phyloP scores from a whole-genome alignment of 2,113 vertebrate genomes.

The Ursus arctos region DNA sequence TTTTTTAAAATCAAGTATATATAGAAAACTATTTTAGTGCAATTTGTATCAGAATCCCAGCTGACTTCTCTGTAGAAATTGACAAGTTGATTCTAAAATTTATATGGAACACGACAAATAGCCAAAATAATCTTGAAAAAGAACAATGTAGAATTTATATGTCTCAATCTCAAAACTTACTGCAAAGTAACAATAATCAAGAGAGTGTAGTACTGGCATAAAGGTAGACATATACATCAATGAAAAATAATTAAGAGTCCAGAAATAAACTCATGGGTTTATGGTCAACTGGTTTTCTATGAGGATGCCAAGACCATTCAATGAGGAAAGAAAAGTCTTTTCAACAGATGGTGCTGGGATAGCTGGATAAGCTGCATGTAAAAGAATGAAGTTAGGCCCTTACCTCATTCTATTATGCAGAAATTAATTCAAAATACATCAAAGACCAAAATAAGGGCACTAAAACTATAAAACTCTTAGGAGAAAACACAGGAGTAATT shows the following conservation, averaged over 20 bases:
- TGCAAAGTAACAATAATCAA: constrained; percentile 1
- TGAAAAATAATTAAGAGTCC: not conserved
- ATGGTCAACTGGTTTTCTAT: not conserved
- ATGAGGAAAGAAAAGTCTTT: not conserved
- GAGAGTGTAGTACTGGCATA: not conserved
- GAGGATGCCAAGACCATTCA: not conserved
- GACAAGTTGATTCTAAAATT: constrained; percentile 35
- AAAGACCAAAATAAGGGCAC: not conserved
- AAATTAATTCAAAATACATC: constrained; percentile 34
- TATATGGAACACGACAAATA: not conserved
- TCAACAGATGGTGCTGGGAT: not conserved
- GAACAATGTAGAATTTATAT: not conserved
- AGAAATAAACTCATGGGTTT: not conserved
- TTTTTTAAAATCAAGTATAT: not conserved
- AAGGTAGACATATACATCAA: not conserved
- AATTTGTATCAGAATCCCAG: not conserved
- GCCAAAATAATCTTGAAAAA: constrained; percentile 19
- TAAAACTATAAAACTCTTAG: not conserved
- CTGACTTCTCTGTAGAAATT: not conserved
- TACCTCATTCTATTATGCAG: not conserved
- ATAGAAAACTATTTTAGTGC: not conserved
- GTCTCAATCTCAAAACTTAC: not conserved
- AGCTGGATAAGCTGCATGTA: not conserved
- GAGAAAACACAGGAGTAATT: not conserved
- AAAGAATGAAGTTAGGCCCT: not conserved